Evolutionary conservation across 1,140 invertebrate genomes (phyloP), one percentile per base, ranked within the genome.

Genomic region (Drosophila novamexicana): DNA sequence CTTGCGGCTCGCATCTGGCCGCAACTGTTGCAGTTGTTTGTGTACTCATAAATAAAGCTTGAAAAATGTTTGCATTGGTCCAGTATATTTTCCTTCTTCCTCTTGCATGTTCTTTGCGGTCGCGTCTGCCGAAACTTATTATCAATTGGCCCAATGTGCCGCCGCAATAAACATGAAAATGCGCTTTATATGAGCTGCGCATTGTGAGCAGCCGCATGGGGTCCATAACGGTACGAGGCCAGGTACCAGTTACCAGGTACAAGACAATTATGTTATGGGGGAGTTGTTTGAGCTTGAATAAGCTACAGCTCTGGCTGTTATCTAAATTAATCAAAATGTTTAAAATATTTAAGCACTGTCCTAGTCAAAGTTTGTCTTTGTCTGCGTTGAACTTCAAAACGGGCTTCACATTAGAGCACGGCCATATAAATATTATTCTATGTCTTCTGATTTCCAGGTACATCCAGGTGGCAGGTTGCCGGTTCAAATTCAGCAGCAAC

Each of bases 11-110:
- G 67, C 50, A 63, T 39, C 67, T 53, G 16, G 53, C 37, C 47
- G 57, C 68, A 64, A 63, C 67, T 69, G 22, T 29, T 29, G 67
- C 84, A 80, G 70, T 83, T 80, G 22, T 22, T 22, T 29, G 22
- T 29, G 84, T 80, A 88, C 88, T 88, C 83, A 88, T 88, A 88
- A 88, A 88, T 88, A 89, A 88, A 76, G 73, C 81, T 83, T 89
- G 79, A 88, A 69, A 86, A 86, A 82, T 86, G 79, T 84, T 75
- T 75, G 68, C 73, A 59, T 58, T 75, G 52, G 50, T 32, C 45
- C 22, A 12, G 59, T 70, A 58, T 70, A 34, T 70, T 32, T 12
- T 9, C 12, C 49, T 40, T 18, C 9, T 22, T 18, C 8, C 22
- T 32, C n/a, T 45, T 58, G 49, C 53, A 62, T 44, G 78, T 79